Conservation (phyloP, 2,113 vertebrate species). For the Campylomormyrus tamandua region DNA sequence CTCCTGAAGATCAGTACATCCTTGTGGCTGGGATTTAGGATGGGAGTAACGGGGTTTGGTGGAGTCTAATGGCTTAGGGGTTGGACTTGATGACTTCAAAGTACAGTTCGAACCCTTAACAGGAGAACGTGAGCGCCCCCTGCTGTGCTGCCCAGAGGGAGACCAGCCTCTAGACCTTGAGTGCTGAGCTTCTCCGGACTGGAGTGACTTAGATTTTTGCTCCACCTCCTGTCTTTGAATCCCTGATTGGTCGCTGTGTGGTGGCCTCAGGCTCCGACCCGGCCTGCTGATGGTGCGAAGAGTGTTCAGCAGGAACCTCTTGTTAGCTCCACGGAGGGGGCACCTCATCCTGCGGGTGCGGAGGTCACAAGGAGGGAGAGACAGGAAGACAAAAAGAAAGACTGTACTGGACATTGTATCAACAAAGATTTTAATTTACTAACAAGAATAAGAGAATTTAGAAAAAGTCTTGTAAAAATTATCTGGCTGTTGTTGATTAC, state of each 20-base stretch:
- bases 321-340: constrained; percentile 84
- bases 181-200: constrained; percentile 41
- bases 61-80: background rate
- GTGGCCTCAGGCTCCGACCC: constrained; percentile 42
- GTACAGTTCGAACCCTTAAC: background rate
- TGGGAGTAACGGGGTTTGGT: background rate
- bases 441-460: background rate
- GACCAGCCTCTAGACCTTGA: constrained; percentile 5
- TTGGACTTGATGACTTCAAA: background rate
- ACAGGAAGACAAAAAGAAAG: background rate
- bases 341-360: constrained; percentile 83
- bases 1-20: background rate
- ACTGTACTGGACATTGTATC: background rate
- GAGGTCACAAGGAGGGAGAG: constrained; percentile 18
- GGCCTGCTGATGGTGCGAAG: constrained; percentile 76
- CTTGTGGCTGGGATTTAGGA: background rate
- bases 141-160: background rate
- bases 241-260: constrained; percentile 31
- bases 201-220: constrained; percentile 27
- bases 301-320: constrained; percentile 92
- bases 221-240: constrained; percentile 22
- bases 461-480: background rate
- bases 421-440: background rate
- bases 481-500: background rate
- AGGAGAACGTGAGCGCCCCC: constrained; percentile 7